Conservation (phyloP, 2,113 vertebrate genomes). For the Morphnarchus princeps region DNA sequence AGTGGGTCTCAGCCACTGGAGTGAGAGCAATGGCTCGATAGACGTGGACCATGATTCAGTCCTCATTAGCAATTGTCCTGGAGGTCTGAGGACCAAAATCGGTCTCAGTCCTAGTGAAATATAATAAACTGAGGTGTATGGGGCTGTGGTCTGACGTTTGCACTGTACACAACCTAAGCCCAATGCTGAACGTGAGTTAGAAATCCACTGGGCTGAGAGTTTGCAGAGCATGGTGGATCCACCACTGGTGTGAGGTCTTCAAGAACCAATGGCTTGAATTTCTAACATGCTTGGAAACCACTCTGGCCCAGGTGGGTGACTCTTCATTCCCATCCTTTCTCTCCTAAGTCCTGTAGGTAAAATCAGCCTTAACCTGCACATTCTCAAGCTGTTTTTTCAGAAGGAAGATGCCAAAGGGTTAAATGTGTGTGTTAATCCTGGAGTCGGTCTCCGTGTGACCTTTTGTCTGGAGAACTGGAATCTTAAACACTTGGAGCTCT, state of each 20-base stretch:
- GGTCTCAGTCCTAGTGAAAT: not conserved
- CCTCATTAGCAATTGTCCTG: not conserved
- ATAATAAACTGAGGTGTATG: too few relatives aligned
- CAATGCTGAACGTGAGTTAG: not conserved
- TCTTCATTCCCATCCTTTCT: not conserved
- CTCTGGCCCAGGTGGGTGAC: not conserved
- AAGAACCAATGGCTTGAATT: not conserved
- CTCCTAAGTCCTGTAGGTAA: not conserved
- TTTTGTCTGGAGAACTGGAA: not conserved
- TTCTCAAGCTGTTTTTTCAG: not conserved
- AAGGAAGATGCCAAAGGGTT: not conserved
- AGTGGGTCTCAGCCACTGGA: not conserved
- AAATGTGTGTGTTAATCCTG: not conserved
- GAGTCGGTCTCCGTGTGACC: not conserved
- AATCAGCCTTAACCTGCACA: not conserved
- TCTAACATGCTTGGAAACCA: accelerated
- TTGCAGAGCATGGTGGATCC: not conserved
- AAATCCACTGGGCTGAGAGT: not conserved
- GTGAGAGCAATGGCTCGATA: not conserved
- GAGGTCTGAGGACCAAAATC: not conserved
- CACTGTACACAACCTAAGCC: not conserved
- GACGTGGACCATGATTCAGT: accelerated
- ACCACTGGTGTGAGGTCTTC: not conserved
- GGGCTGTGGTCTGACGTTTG: not conserved
- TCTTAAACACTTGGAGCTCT: not conserved